A percentile compares a stretch with the other conserved stretches of the same genome.
Conservation (phyloP, 2,113 vertebrate genomes). For the Neopipo cinnamomea region DNA sequence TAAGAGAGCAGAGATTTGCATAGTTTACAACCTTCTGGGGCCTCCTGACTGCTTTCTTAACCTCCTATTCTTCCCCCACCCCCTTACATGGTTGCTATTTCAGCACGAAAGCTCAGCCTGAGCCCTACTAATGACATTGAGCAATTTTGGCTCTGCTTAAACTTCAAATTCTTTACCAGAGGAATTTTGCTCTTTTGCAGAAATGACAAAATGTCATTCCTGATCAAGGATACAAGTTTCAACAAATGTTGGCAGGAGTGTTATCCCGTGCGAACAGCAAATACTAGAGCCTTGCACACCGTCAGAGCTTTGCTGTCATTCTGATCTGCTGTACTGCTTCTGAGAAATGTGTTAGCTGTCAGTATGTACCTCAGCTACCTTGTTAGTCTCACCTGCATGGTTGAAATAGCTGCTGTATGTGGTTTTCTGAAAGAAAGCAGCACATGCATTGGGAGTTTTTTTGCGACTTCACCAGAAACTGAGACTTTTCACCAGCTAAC, state of each 20-base stretch:
- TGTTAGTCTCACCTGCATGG: not conserved
- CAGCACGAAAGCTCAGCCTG: not conserved
- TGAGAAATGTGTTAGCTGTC: not conserved
- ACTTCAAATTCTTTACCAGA: constrained; percentile 12
- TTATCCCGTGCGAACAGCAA: not conserved
- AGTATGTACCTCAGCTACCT: not conserved
- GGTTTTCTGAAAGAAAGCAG: not conserved
- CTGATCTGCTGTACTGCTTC: not conserved
- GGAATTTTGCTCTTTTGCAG: constrained; percentile 6
- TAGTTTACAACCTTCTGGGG: not conserved
- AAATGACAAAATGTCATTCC: constrained; percentile 15
- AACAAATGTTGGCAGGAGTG: not conserved
- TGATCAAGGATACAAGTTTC: not conserved
- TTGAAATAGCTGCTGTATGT: not conserved
- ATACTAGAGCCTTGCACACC: not conserved
- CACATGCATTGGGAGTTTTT: not conserved
- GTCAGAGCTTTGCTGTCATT: not conserved
- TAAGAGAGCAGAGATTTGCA: not conserved
- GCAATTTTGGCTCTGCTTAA: constrained; percentile 13
- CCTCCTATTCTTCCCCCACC: not conserved
- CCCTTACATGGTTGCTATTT: not conserved
- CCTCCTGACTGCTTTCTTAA: not conserved
- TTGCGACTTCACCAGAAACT: not conserved
- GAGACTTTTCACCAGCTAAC: not conserved
- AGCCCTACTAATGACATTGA: not conserved